Evolutionary conservation across 2,888 invertebrate genomes (phyloP), one percentile per base, ranked within the genome.

Genomic region (Phalera bucephala): DNA sequence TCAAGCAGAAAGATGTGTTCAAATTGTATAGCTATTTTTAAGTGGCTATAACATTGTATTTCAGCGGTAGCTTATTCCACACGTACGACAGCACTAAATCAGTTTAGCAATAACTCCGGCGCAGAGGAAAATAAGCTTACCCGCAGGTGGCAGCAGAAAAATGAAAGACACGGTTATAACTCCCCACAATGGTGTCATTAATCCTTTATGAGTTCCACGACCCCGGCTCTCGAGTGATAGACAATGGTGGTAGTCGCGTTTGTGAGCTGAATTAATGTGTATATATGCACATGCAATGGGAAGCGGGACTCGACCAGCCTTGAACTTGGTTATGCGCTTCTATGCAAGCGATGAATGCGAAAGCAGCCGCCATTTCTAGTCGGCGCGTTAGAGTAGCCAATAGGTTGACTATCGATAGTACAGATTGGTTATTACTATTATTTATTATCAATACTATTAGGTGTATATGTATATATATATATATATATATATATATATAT

Each of bases 211-310:
- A 72, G 87, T 77, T 80, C 78, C 59, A 61, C 72, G 81, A 84
- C 74, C 88, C 68, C 71, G 32, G 67, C 55, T 58, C 66, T 61
- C 65, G 64, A 70, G 80, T 85, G 85, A 86, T 87, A 89, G 88
- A 89, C 88, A 88, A 89, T 89, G 86, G 84, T 80, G 76, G 82
- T 80, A 78, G 85, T 73, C 63, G 76, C 54, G 77, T 66, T 76
- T 86, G 87, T 85, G 87, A 80, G 85, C 64, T 69, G 87, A 86
- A 87, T 89, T 72, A 86, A 87, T 86, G 75, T 72, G 71, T 71
- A 73, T 80, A 70, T 72, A 69, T 72, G 75, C 81, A 77, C 83
- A 80, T 81, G 85, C 85, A 81, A 77, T 80, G 82, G 81, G 79
- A 81, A 83, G 79, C 77, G 76, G 64, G 71, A 70, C 61, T 63